phyloP scores from a whole-genome alignment of 2,113 vertebrate genomes.

The Sula dactylatra region DNA sequence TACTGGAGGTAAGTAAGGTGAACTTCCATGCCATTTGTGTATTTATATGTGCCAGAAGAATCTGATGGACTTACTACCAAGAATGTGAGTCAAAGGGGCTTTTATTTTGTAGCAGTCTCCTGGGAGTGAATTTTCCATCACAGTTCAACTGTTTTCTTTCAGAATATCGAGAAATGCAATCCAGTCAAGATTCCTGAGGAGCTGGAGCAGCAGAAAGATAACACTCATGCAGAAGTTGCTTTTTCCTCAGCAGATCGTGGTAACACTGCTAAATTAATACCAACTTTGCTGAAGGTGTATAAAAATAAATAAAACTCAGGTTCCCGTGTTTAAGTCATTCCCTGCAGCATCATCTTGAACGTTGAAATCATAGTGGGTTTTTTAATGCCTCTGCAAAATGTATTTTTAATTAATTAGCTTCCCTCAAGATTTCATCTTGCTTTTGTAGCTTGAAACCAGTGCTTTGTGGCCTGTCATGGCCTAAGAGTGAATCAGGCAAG shows the following conservation, averaged over 20 bases:
- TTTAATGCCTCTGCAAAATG: neutral
- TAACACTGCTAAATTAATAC: slow-evolving; percentile 5
- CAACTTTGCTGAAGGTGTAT: neutral
- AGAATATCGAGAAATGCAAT: slow-evolving; percentile 74
- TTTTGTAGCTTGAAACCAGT: neutral
- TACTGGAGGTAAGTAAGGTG: neutral
- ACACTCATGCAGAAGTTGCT: neutral
- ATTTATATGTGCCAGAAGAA: neutral
- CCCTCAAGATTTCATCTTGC: neutral
- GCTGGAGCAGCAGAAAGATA: slow-evolving; percentile 10
- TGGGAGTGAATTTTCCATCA: neutral
- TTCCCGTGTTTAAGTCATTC: neutral
- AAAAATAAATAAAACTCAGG: neutral
- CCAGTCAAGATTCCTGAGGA: slow-evolving; percentile 64
- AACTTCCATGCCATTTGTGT: neutral
- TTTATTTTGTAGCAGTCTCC: neutral
- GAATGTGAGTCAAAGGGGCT: neutral
- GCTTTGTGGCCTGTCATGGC: neutral
- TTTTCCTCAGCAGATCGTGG: slow-evolving; percentile 18
- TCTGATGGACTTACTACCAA: neutral
- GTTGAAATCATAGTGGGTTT: neutral
- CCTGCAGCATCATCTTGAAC: neutral
- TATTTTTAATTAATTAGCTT: neutral
- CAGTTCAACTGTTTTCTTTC: slow-evolving; percentile 33
- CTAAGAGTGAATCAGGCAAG: neutral